phyloP scores from a whole-genome alignment of 2,797 vertebrate genomes.

The Hipposideros larvatus region DNA sequence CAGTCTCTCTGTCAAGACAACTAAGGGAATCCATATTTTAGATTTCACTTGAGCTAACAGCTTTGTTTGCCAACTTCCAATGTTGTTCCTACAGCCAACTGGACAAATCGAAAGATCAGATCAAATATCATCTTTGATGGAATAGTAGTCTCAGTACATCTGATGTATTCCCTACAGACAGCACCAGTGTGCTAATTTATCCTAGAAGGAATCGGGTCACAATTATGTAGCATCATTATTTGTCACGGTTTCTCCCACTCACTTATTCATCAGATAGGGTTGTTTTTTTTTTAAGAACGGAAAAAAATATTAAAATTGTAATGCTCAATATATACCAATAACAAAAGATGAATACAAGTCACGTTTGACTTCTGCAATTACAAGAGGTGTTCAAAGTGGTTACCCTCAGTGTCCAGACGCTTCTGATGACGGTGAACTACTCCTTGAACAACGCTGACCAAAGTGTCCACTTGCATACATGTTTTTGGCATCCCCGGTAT shows the following conservation, averaged over 20 bases:
- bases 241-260: slow-evolving; percentile 40
- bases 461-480: too few species aligned
- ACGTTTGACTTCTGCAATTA: too few species aligned
- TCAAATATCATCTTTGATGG: slow-evolving; percentile 78
- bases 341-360: too few species aligned
- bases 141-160: slow-evolving; percentile 77
- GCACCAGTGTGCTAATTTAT: slow-evolving; percentile 68
- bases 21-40: slow-evolving; percentile 78
- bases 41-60: slow-evolving; percentile 79
- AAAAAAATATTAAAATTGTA: too few species aligned
- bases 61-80: slow-evolving; percentile 82
- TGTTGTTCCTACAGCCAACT: slow-evolving; percentile 71
- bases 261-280: neutral
- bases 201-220: slow-evolving; percentile 73
- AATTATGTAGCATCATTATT: slow-evolving; percentile 65
- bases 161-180: slow-evolving; percentile 61
- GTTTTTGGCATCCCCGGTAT: too few species aligned
- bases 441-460: too few species aligned
- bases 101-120: slow-evolving; percentile 80
- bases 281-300: too few species aligned
- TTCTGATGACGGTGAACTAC: too few species aligned
- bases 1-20: slow-evolving; percentile 46
- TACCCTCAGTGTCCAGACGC: too few species aligned
- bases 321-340: too few species aligned
- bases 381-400: too few species aligned